These are phyloP conservation scores for Planococcus citri DNA, from an alignment of 1,140 invertebrate species.

Conservation along the genomic window DNA sequence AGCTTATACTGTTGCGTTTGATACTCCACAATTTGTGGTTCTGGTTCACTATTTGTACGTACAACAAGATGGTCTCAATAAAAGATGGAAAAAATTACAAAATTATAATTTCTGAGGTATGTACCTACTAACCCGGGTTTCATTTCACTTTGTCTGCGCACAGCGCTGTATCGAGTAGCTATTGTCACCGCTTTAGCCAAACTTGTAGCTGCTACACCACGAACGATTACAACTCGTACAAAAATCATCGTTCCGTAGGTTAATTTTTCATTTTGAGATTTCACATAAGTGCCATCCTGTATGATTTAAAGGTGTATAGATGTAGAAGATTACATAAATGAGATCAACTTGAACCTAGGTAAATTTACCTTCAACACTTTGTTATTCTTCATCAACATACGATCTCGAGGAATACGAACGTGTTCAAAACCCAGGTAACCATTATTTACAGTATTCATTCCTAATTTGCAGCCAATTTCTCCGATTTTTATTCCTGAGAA, in stretches of 20 bases:
- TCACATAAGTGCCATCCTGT: slow-evolving; percentile 78
- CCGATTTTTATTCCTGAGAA: slow-evolving; percentile 76
- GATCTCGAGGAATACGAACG: slow-evolving; percentile 68
- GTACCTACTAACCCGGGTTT: slow-evolving; percentile 54
- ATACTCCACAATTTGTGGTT: slow-evolving; percentile 84
- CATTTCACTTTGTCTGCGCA: slow-evolving; percentile 74
- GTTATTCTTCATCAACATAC: slow-evolving; percentile 90
- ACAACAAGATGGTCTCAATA: no score
- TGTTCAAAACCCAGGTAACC: slow-evolving; percentile 76
- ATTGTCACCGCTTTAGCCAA: slow-evolving; percentile 73
- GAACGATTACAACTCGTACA: slow-evolving; percentile 66
- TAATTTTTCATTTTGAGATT: slow-evolving; percentile 68
- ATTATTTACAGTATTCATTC: slow-evolving; percentile 82
- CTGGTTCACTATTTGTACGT: slow-evolving; percentile 61
- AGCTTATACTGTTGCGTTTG: slow-evolving; percentile 86
- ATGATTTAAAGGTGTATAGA: slow-evolving; percentile 4
- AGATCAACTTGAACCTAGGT: background rate
- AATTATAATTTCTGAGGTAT: background rate
- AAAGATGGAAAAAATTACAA: slow-evolving; percentile 32
- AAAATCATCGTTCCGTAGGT: slow-evolving; percentile 93
- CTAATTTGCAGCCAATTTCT: slow-evolving; percentile 86
- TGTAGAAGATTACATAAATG: background rate
- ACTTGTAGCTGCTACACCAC: slow-evolving; percentile 49
- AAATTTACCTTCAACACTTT: slow-evolving; percentile 53
- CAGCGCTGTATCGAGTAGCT: slow-evolving; percentile 74